These are phyloP conservation scores for Heliconius hortense DNA, from an alignment of 2,888 invertebrate genomes.

Conservation along the genomic window DNA sequence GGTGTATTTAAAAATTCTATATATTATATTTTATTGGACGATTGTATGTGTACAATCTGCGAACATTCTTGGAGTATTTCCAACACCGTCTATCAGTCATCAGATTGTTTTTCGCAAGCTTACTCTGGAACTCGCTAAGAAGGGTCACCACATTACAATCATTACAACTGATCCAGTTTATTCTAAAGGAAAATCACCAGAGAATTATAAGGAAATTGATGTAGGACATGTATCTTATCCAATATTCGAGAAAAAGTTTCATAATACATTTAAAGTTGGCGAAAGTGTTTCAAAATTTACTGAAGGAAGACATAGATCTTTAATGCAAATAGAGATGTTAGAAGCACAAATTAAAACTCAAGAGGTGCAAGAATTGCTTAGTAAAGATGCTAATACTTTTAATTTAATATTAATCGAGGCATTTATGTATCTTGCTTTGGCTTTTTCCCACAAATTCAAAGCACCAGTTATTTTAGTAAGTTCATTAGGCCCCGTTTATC, in stretches of 20 bases:
- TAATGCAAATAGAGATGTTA: slow-evolving; percentile 20
- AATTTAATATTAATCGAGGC: slow-evolving; percentile 53
- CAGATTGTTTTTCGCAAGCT: slow-evolving; percentile 61
- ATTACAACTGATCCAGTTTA: slow-evolving; percentile 62
- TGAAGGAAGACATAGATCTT: slow-evolving; percentile 14
- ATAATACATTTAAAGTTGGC: slow-evolving; percentile 16
- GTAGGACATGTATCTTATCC: slow-evolving; percentile 53
- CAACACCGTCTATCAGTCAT: slow-evolving; percentile 65
- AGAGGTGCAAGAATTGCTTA: slow-evolving; percentile 35
- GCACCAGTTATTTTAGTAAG: slow-evolving; percentile 51
- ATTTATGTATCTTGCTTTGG: slow-evolving; percentile 42
- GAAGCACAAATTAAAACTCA: slow-evolving; percentile 43
- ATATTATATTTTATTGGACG: background rate
- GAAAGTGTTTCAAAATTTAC: background rate
- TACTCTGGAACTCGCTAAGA: slow-evolving; percentile 56
- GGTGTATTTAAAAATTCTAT: background rate
- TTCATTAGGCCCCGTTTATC: slow-evolving; percentile 46
- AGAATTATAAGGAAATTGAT: slow-evolving; percentile 63
- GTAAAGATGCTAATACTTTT: slow-evolving; percentile 43
- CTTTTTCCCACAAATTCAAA: slow-evolving; percentile 48
- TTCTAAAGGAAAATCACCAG: slow-evolving; percentile 47
- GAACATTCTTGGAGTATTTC: slow-evolving; percentile 58
- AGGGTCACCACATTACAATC: slow-evolving; percentile 66
- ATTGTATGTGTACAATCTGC: slow-evolving; percentile 45
- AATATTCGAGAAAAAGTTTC: background rate